Conservation (phyloP, 2,888 invertebrate species). For the Calliopum simillimum region DNA sequence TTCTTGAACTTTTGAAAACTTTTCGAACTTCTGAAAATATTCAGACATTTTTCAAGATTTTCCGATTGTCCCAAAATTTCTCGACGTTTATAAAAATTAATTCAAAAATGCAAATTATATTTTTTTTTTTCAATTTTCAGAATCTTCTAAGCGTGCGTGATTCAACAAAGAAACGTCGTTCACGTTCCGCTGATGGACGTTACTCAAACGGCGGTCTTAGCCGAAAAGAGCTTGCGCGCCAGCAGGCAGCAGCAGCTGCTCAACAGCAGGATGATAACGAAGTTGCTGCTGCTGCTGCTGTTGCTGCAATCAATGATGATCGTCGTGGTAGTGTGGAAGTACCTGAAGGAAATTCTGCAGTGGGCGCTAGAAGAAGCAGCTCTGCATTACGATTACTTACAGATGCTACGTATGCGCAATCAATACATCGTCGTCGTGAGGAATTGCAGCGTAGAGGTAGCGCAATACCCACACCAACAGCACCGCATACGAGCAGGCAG, state of each 20-base stretch:
- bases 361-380: constrained; percentile 47
- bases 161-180: constrained; percentile 59
- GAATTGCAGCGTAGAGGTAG: constrained; percentile 38
- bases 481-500: background rate
- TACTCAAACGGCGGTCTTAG: constrained; percentile 57
- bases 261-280: constrained; percentile 5
- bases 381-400: constrained; percentile 53
- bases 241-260: constrained; percentile 17
- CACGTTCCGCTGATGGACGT: constrained; percentile 61
- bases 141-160: constrained; percentile 57
- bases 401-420: constrained; percentile 54
- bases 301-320: background rate
- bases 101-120: background rate
- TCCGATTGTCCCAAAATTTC: too few relatives aligned
- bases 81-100: too few relatives aligned
- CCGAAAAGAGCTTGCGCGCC: constrained; percentile 42
- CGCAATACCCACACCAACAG: constrained; percentile 13
- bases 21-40: too few relatives aligned
- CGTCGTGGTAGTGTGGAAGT: background rate
- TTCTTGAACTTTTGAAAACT: too few relatives aligned
- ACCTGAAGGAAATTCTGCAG: background rate
- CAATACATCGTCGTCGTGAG: constrained; percentile 53
- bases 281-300: constrained; percentile 30
- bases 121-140: constrained; percentile 41
- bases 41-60: too few relatives aligned